Evolutionary conservation across 2,797 vertebrate species (phyloP).

Genomic region (Tenualosa thibaudeaui): DNA sequence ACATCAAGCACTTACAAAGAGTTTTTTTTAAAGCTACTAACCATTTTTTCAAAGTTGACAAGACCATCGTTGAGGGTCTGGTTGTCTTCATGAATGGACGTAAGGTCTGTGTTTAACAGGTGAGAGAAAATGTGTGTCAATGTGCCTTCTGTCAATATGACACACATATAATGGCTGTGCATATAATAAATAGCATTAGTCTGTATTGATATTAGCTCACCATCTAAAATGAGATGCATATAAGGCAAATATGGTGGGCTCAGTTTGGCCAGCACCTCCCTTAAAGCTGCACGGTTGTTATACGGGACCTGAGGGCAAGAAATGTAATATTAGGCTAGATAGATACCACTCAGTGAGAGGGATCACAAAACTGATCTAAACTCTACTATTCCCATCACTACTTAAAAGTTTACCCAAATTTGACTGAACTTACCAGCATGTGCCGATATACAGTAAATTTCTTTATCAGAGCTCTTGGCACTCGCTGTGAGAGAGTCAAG

Average conservation of each 20-base stretch:
- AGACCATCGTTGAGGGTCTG: slow-evolving; percentile 83
- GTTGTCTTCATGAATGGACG: no score
- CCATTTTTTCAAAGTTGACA: slow-evolving; percentile 99
- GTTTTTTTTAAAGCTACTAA: slow-evolving; percentile 48
- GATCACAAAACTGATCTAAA: no score
- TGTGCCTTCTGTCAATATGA: no score
- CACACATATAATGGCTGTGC: no score
- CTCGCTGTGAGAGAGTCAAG: slow-evolving; percentile 53
- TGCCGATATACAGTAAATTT: slow-evolving; percentile 83
- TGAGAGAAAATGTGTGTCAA: no score
- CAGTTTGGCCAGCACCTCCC: slow-evolving; percentile 87
- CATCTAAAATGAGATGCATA: slow-evolving; percentile 94
- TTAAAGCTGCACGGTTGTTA: slow-evolving; percentile 90
- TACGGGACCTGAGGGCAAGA: slow-evolving; percentile 82
- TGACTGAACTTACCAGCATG: slow-evolving; percentile 73
- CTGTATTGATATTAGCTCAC: slow-evolving; percentile 58
- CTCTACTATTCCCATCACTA: no score
- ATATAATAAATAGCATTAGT: neutral
- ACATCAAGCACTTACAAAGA: no score
- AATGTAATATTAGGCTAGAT: neutral
- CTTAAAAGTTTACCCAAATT: no score
- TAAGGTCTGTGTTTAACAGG: no score
- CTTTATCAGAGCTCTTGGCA: no score
- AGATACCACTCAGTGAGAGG: no score
- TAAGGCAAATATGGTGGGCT: slow-evolving; percentile 91